Evolutionary conservation across 2,888 invertebrate species (phyloP), one percentile per base, ranked within the genome.

Genomic region (Suillia variegata): DNA sequence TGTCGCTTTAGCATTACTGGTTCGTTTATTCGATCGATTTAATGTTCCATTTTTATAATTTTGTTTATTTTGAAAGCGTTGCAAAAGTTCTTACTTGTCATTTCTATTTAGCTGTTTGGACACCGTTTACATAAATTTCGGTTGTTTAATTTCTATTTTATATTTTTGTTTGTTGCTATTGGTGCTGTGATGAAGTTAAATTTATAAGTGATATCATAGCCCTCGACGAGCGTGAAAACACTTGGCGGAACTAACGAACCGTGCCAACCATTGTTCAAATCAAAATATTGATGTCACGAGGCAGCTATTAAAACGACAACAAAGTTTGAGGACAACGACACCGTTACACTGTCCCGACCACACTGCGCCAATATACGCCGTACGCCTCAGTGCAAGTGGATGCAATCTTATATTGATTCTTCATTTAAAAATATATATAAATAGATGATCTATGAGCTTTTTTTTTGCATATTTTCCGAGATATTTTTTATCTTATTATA

Each of bases 301-400:
- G 51, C 42, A 21, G 52, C 53, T n/a, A 54, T n/a, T 55, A 24
- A 53, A 59, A 59, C 66, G 33, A 49, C 53, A 62, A 38, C 54
- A 68, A 71, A 73, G 73, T 74, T 71, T 73, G 63, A 73, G 73
- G 74, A 70, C 74, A 74, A 70, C 68, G 75, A 69, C 70, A 63
- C 61, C 65, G 65, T 57, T 58, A 63, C 31, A 20, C n/a, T 15
- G 17, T 38, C 5, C n/a, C n/a, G n/a, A 38, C 4, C n/a, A 38
- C 17, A 15, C 17, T 38, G 5, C 5, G 17, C 17, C n/a, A 38
- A 17, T 38, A 17, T 13, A 15, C n/a, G 10, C 34, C 3, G 38
- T 38, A 13, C 17, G 13, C 4, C n/a, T n/a, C n/a, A n/a, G n/a
- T n/a, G n/a, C n/a, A n/a, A n/a, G n/a, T n/a, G n/a, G n/a, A n/a